Evolutionary conservation across 2,888 invertebrate species (phyloP).

Genomic region (Eupithecia dodoneata): DNA sequence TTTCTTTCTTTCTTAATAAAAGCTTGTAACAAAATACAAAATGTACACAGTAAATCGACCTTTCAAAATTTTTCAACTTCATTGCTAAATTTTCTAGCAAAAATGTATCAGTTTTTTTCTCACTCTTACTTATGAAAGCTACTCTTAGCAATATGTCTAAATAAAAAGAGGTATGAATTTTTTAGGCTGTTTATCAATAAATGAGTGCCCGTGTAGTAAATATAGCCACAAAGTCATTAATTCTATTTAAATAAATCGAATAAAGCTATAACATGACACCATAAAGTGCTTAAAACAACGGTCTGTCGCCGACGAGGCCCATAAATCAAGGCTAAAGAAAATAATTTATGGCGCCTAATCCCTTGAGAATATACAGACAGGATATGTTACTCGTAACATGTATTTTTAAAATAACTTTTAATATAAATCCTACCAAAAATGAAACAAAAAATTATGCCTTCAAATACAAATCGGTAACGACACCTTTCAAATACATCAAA

Average conservation of each 20-base stretch:
- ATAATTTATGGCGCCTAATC: conserved; percentile 77
- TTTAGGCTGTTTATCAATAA: not conserved
- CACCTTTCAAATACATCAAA: too few species aligned
- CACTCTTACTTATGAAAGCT: not conserved
- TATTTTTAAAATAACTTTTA: conserved; percentile 39
- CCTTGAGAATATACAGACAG: conserved; percentile 68
- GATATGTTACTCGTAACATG: conserved; percentile 61
- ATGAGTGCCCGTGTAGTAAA: not conserved
- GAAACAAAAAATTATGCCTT: not conserved
- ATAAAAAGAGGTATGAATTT: not conserved
- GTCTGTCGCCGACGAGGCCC: conserved; percentile 64
- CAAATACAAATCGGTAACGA: too few species aligned
- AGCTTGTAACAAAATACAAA: too few species aligned
- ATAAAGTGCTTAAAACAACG: conserved; percentile 70
- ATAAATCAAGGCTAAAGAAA: conserved; percentile 71
- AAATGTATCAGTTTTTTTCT: not conserved
- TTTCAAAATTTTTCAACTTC: too few species aligned
- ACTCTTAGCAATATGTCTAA: not conserved
- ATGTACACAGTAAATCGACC: too few species aligned
- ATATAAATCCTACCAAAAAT: not conserved
- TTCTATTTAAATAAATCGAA: conserved; percentile 42
- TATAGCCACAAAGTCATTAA: conserved; percentile 2
- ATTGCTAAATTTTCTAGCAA: too few species aligned
- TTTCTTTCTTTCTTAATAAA: too few species aligned
- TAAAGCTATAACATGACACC: conserved; percentile 62